Evolutionary conservation across 2,113 vertebrate genomes (phyloP).

Genomic region (Neolamprologus hecqui): DNA sequence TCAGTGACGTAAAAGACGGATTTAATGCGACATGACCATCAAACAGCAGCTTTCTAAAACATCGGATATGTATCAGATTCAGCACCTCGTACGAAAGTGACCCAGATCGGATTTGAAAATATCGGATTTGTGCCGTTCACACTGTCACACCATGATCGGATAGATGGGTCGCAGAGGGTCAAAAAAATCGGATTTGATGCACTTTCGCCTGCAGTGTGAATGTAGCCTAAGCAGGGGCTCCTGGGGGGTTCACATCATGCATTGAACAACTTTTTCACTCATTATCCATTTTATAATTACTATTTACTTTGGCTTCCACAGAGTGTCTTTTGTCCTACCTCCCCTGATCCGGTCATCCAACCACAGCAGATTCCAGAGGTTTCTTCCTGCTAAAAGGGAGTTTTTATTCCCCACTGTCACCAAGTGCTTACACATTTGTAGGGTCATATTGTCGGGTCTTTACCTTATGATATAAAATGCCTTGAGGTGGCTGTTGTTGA

Average conservation of each 20-base stretch:
- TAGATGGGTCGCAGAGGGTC: no score
- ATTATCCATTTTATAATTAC: neutral
- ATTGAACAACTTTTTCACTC: no score
- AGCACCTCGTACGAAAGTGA: fast-evolving
- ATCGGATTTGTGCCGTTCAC: no score
- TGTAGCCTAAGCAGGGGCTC: neutral
- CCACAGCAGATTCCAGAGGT: neutral
- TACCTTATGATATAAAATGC: neutral
- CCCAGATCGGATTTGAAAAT: no score
- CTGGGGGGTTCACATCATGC: neutral
- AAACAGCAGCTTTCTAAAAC: no score
- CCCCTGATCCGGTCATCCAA: neutral
- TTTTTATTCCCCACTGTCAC: neutral
- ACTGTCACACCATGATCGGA: no score
- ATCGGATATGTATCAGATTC: no score
- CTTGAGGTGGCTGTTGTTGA: neutral
- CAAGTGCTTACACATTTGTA: neutral
- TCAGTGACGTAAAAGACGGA: no score
- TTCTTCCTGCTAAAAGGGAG: neutral
- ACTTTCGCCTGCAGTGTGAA: no score
- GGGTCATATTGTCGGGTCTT: fast-evolving
- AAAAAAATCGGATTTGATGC: no score
- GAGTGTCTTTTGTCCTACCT: neutral
- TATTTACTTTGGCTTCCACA: neutral
- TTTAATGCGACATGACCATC: no score